Evolutionary conservation across 2,113 vertebrate species (phyloP).

Genomic region (Mobula birostris): DNA sequence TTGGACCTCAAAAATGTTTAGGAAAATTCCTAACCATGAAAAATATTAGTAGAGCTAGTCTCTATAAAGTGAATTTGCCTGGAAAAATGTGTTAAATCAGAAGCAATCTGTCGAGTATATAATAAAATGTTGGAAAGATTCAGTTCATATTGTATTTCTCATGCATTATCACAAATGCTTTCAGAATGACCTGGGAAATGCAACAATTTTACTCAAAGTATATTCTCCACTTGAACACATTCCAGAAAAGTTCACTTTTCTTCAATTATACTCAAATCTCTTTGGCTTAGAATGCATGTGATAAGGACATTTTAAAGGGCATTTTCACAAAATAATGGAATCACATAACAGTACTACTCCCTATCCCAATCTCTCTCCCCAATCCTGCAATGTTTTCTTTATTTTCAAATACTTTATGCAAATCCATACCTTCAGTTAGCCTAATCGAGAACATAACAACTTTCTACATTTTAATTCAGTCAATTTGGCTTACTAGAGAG

Average conservation of each 20-base stretch:
- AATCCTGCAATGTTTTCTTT: background rate
- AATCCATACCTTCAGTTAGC: background rate
- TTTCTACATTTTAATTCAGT: background rate
- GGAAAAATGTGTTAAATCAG: background rate
- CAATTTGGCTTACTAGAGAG: too few species aligned
- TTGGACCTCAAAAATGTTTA: too few species aligned
- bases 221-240: background rate
- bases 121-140: slow-evolving; percentile 1
- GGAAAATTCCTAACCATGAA: background rate
- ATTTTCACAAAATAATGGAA: background rate
- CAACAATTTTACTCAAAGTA: slow-evolving; percentile 17
- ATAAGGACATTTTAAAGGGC: background rate
- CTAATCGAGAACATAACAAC: background rate
- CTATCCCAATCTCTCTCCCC: background rate
- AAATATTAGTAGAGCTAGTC: background rate
- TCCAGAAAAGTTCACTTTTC: background rate
- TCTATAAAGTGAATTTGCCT: background rate
- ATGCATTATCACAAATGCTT: slow-evolving; percentile 9
- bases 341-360: background rate
- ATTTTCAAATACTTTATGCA: background rate
- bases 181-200: background rate
- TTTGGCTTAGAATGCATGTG: background rate
- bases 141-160: background rate
- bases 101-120: background rate
- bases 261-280: background rate